Evolutionary conservation across 1,140 invertebrate genomes (phyloP).

Genomic region (Pachyrhynchus sulphureomaculatus): DNA sequence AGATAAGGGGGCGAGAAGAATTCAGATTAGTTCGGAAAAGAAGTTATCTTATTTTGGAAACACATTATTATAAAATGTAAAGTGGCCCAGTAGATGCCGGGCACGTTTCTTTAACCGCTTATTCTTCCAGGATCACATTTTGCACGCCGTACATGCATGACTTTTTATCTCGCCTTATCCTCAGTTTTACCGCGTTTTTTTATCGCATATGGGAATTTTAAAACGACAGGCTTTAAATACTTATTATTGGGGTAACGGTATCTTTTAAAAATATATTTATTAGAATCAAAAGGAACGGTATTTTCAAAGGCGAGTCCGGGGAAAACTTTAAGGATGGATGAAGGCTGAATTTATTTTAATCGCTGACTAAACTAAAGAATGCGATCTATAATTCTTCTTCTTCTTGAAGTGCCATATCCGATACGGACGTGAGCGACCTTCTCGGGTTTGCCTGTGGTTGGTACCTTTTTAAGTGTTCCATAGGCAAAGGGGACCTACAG

Average conservation of each 20-base stretch:
- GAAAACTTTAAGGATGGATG: too few relatives aligned
- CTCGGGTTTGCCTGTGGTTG: too few relatives aligned
- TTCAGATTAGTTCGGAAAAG: slow-evolving; percentile 39
- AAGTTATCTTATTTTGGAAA: slow-evolving; percentile 41
- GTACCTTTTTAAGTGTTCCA: too few relatives aligned
- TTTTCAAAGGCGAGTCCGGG: too few relatives aligned
- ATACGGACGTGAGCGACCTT: too few relatives aligned
- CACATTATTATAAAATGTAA: slow-evolving; percentile 42
- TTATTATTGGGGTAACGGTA: background rate
- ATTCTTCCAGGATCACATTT: slow-evolving; percentile 26
- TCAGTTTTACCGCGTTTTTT: slow-evolving; percentile 7
- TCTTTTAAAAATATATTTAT: too few relatives aligned
- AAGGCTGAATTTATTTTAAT: too few relatives aligned
- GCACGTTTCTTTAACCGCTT: slow-evolving; percentile 33
- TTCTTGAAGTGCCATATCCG: too few relatives aligned
- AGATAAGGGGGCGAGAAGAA: slow-evolving; percentile 37
- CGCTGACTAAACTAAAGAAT: too few relatives aligned
- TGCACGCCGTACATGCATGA: slow-evolving; percentile 25
- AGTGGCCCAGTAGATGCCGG: slow-evolving; percentile 24
- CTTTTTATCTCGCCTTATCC: slow-evolving; percentile 23
- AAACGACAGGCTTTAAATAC: background rate
- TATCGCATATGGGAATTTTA: background rate
- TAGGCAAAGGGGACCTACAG: too few relatives aligned
- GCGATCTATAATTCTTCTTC: too few relatives aligned
- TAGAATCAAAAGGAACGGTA: too few relatives aligned